phyloP scores from a whole-genome alignment of 2,888 invertebrate genomes.

The Chromoteleia sp. region DNA sequence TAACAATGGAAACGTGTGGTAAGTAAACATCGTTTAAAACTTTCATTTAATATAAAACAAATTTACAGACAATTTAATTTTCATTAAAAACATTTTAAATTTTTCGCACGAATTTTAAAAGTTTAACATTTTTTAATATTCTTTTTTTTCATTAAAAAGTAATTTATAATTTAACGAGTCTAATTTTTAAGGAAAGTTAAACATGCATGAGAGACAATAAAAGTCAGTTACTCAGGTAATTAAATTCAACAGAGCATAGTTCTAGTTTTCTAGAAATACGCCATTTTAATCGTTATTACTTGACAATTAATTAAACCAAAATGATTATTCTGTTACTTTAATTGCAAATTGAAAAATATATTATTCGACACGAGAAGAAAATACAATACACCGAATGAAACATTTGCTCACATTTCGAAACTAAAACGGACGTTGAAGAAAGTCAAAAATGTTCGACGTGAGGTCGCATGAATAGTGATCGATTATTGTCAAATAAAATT shows the following conservation, averaged over 20 bases:
- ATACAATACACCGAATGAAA: not conserved
- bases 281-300: constrained; percentile 23
- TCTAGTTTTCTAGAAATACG: constrained; percentile 40
- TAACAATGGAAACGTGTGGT: too few relatives aligned
- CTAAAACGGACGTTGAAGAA: constrained; percentile 20
- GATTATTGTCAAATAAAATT: constrained; percentile 13
- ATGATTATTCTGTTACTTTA: constrained; percentile 17
- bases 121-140: too few relatives aligned
- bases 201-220: constrained; percentile 50
- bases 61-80: too few relatives aligned
- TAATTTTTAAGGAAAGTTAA: constrained; percentile 47
- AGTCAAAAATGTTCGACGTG: constrained; percentile 29
- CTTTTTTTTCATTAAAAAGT: too few relatives aligned
- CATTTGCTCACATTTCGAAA: constrained; percentile 14
- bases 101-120: too few relatives aligned
- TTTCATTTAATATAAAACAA: too few relatives aligned
- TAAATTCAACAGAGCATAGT: constrained; percentile 34
- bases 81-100: too few relatives aligned
- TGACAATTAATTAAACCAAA: constrained; percentile 46
- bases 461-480: constrained; percentile 34
- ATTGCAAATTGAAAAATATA: not conserved
- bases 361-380: not conserved
- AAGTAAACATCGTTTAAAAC: too few relatives aligned
- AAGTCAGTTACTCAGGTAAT: constrained; percentile 50
- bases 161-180: constrained; percentile 26